Base-by-base conservation (phyloP, 2,113 vertebrate species). In the Rhadina sibilatrix region DNA sequence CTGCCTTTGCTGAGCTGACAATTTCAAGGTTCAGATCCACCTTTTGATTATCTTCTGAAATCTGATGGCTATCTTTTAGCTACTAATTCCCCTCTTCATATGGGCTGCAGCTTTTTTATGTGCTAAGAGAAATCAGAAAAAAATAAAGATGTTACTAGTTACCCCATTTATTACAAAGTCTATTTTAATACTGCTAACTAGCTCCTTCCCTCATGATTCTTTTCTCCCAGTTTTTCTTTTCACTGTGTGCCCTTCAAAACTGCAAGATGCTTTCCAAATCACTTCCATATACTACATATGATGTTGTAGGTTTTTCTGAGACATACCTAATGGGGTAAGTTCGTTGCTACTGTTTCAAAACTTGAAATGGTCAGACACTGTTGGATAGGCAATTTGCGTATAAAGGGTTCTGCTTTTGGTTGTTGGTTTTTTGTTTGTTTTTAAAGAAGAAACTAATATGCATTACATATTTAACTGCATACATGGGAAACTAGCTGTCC, bases 51-150 rank as follows among this genome's bases (percentile, higher is more conserved):
- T 93, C 91, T 97, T 96, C 96, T 72, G 91, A 87, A 91, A 93
- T 95, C 38, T 96, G 95, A 89, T 11, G 64, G 74, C 87, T 96
- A 87, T 65, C 31, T 90, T 87, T 94, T 90, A 91, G 74, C 87
- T 96, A 91, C 57, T 76, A 89, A 91, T 68, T 90, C 38, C 94
- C 66, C 54, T 94, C 93, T 93, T 96, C 93, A 83, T 42, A 69
- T 3, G 70, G 93, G 70, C 61, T 93, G 57, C 57, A 82, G 87
- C 50, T 83, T 95, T 94, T 89, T 60, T 69, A 96, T 7, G 70
- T 53, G 91, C 93, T 97, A 96, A 91, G 94, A 96, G 87, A 96
- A 96, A 96, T 91, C 49, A 91, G 78, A 94, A 87, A 89, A 89
- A 91, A 93, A 94, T 38, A 82, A 94, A 84, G 21, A 93, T 11